phyloP scores from a whole-genome alignment of 2,797 vertebrate genomes.

The Peromyscus aztecus region DNA sequence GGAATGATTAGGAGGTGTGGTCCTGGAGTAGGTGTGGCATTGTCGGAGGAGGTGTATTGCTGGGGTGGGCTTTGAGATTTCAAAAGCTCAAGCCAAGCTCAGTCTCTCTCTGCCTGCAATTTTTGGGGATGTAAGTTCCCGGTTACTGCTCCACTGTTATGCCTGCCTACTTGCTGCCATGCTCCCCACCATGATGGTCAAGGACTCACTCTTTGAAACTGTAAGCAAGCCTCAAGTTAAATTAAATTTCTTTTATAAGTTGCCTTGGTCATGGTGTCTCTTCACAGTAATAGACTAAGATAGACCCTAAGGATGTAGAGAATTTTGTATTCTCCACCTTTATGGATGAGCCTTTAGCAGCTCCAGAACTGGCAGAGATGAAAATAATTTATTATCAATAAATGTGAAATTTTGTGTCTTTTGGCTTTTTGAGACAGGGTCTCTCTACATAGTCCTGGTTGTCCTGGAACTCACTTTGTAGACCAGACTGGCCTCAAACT shows the following conservation, averaged over 20 bases:
- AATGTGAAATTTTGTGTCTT: background rate
- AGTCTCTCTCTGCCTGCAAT: background rate
- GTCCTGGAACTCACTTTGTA: no score
- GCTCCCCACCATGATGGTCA: background rate
- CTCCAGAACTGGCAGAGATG: background rate
- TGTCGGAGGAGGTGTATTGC: background rate
- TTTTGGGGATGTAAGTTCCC: background rate
- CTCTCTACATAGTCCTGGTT: no score
- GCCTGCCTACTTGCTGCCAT: background rate
- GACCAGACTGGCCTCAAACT: no score
- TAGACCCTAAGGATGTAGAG: background rate
- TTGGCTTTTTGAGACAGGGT: no score
- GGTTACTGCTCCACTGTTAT: background rate
- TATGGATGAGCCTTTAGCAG: background rate
- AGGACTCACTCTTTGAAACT: background rate
- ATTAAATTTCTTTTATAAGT: background rate
- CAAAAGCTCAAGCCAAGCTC: background rate
- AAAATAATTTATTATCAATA: background rate
- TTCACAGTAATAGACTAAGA: background rate
- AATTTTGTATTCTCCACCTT: background rate
- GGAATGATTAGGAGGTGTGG: background rate
- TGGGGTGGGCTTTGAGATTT: background rate
- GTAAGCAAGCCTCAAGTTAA: background rate
- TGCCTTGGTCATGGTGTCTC: background rate
- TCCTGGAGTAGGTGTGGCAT: background rate